phyloP scores from a whole-genome alignment of 2,113 vertebrate genomes.

The Microcebus jonahi region DNA sequence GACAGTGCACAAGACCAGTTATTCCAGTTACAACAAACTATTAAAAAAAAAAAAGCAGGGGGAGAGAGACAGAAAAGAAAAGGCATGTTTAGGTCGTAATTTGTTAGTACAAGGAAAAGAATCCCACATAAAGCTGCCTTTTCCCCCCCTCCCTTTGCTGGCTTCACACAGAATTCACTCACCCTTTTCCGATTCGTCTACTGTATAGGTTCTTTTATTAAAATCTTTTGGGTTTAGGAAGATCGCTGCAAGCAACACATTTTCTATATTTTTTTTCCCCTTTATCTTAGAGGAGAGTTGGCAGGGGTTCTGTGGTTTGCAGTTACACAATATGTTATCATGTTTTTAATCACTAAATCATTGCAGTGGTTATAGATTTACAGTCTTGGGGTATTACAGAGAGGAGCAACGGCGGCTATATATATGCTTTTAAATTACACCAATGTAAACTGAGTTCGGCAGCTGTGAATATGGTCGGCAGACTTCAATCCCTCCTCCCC shows the following conservation, averaged over 20 bases:
- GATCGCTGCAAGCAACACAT: conserved; percentile 85
- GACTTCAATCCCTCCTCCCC: not conserved
- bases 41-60: conserved; percentile 72
- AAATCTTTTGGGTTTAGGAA: conserved; percentile 83
- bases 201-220: conserved; percentile 77
- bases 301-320: conserved; percentile 92
- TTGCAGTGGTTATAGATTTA: conserved; percentile 93
- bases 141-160: conserved; percentile 42
- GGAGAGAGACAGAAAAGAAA: conserved; percentile 76
- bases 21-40: conserved; percentile 93
- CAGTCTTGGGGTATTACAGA: conserved; percentile 86
- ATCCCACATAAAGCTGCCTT: conserved; percentile 84
- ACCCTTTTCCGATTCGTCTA: conserved; percentile 54
- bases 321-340: conserved; percentile 95
- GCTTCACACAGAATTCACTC: conserved; percentile 66
- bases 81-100: conserved; percentile 88
- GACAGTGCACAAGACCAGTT: conserved; percentile 92
- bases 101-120: conserved; percentile 87
- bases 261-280: conserved; percentile 82
- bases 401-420: conserved; percentile 75
- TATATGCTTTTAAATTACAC: conserved; percentile 83
- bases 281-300: conserved; percentile 91
- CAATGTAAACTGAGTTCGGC: conserved; percentile 64
- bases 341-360: conserved; percentile 95
- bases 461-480: conserved; percentile 65